phyloP scores from a whole-genome alignment of 1,140 invertebrate species.

The Drosophila jambulina region DNA sequence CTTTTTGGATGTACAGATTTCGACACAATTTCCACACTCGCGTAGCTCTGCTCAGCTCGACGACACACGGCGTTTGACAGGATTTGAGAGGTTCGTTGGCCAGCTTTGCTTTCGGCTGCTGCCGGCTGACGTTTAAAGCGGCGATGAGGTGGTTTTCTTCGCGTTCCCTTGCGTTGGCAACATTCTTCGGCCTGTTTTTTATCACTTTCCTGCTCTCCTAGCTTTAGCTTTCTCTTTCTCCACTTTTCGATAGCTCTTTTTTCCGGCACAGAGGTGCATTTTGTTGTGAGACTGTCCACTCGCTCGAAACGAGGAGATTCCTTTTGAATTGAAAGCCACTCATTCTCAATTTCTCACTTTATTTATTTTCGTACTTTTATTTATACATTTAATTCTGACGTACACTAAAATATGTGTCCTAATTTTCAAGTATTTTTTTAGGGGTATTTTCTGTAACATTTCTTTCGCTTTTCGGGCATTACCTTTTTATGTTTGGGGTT shows the following conservation, averaged over 20 bases:
- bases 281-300: slow-evolving; percentile 39
- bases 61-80: slow-evolving; percentile 42
- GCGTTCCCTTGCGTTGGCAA: slow-evolving; percentile 24
- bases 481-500: slow-evolving; percentile 26
- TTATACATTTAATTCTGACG: slow-evolving; percentile 78
- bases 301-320: neutral
- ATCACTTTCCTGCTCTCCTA: neutral
- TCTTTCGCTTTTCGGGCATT: slow-evolving; percentile 1
- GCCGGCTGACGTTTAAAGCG: slow-evolving; percentile 71
- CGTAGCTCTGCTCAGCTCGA: slow-evolving; percentile 52
- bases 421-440: slow-evolving; percentile 35
- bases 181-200: slow-evolving; percentile 16
- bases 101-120: slow-evolving; percentile 25
- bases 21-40: slow-evolving; percentile 24
- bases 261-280: slow-evolving; percentile 42
- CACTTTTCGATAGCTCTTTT: neutral
- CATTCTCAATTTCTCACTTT: slow-evolving; percentile 32
- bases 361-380: slow-evolving; percentile 55
- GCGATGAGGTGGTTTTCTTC: slow-evolving; percentile 53
- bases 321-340: neutral
- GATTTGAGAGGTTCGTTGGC: slow-evolving; percentile 24
- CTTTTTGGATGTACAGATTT: slow-evolving; percentile 26
- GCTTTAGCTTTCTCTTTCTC: slow-evolving; percentile 6
- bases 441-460: slow-evolving; percentile 16
- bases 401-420: slow-evolving; percentile 80